Evolutionary conservation across 2,797 vertebrate species (phyloP), one percentile per base, ranked within the genome.

Genomic region (Octomys mimax): DNA sequence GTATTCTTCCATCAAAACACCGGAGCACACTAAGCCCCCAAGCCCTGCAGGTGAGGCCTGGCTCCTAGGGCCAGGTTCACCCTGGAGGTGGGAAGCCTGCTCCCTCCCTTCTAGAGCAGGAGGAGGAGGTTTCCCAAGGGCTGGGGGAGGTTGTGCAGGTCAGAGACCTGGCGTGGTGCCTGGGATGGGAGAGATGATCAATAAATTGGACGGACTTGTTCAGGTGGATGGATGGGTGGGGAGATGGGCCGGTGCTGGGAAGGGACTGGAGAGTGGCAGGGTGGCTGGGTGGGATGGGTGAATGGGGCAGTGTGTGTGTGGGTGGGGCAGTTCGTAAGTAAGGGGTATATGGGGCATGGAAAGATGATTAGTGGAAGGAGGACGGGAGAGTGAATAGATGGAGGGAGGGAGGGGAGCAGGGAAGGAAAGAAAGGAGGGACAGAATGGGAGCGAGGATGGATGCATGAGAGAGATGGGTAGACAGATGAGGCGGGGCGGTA

Each of bases 81-180:
- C 28, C 77, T 52, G 71, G 93, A 90, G 68, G 14, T 70, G 36
- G 21, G 31, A 73, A 77, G 57, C 66, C 13, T 4, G 2, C 49
- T 8, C 52, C 3, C 16, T 33, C 80, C 59, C 59, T 62, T 85
- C 36, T 8, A 1, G 19, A 70, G 57, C 57, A 28, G 26, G 36
- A 80, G 9, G 66, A 71, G 95, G 81, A 49, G 62, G 22, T 96
- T 91, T 39, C 89, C 46, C 87, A 91, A 10, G 10, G 71, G 42
- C 33, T 39, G 26, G 80, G 54, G 78, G 62, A 89, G 28, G 82
- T 70, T 22, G 2, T 3, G 33, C 59, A 91, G 52, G 49, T 31
- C 59, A 81, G 71, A 46, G 89, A 14, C 75, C 49, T 81, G 46
- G 84, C 62, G 31, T n/a, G 19, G 52, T 5, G 46, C 62, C 73